Conservation (phyloP, 2,888 invertebrate genomes). For the Sarcophaga carnaria region DNA sequence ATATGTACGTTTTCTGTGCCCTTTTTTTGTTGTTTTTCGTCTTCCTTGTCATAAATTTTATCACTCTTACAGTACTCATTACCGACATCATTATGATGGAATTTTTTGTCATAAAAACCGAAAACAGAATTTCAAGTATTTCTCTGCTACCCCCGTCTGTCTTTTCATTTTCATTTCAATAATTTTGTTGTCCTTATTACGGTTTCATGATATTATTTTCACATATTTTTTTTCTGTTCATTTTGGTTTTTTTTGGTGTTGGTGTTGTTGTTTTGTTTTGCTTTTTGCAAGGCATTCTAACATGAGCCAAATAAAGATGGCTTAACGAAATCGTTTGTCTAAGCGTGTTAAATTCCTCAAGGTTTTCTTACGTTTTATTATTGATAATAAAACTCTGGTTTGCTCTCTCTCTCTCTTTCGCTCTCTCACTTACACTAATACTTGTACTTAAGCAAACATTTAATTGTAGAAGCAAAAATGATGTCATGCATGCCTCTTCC, state of each 20-base stretch:
- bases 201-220: slow-evolving; percentile 41
- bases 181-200: slow-evolving; percentile 35
- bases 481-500: slow-evolving; percentile 22
- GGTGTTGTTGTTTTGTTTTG: not conserved
- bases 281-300: not conserved
- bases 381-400: slow-evolving; percentile 51
- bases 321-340: slow-evolving; percentile 6
- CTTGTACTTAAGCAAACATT: slow-evolving; percentile 35
- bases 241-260: not conserved
- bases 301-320: not conserved
- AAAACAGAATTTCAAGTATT: slow-evolving; percentile 32
- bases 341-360: slow-evolving; percentile 44
- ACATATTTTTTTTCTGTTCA: slow-evolving; percentile 9
- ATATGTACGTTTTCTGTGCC: not conserved
- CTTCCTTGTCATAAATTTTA: not conserved
- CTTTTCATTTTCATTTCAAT: slow-evolving; percentile 3
- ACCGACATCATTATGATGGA: slow-evolving; percentile 22
- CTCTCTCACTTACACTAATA: too few species aligned
- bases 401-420: too few species aligned
- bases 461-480: slow-evolving; percentile 56
- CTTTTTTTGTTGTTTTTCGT: not conserved
- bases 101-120: slow-evolving; percentile 44
- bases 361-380: slow-evolving; percentile 45
- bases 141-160: too few species aligned
- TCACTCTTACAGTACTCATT: slow-evolving; percentile 5